Percentiles rank a stretch among this genome's conserved stretches.
Evolutionary conservation across 2,888 invertebrate species (phyloP).

Genomic region (Trachelus troglodyta): DNA sequence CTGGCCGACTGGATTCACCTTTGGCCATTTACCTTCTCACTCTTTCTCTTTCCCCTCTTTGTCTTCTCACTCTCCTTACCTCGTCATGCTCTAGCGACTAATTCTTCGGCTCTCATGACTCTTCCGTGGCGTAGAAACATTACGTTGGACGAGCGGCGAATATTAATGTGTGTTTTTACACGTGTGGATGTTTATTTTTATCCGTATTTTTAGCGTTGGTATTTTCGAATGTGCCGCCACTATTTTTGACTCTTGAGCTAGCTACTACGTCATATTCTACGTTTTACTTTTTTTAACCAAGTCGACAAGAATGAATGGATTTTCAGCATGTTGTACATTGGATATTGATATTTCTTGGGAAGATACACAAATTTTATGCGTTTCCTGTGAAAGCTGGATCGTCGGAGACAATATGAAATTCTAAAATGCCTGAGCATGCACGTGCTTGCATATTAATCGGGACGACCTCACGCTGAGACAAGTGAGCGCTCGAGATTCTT

Average conservation of each 20-base stretch:
- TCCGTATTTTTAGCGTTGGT: conserved; percentile 57
- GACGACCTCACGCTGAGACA: conserved; percentile 35
- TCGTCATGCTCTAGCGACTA: neutral
- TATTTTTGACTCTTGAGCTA: conserved; percentile 46
- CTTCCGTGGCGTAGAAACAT: conserved; percentile 29
- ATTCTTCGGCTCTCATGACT: neutral
- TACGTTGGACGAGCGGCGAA: conserved; percentile 40
- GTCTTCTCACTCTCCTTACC: neutral
- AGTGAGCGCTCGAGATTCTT: conserved; percentile 1
- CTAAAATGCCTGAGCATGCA: neutral
- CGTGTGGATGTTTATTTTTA: conserved; percentile 61
- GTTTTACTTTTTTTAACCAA: neutral
- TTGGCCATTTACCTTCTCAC: neutral
- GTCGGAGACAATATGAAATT: neutral
- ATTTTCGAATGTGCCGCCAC: conserved; percentile 58
- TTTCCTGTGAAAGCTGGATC: neutral
- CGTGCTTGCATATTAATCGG: conserved; percentile 4
- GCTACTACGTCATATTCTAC: neutral
- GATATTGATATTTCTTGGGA: neutral
- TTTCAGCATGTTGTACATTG: neutral
- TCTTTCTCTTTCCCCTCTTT: neutral
- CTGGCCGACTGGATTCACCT: neutral
- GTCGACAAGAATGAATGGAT: conserved; percentile 6
- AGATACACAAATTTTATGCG: neutral
- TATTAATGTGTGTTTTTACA: conserved; percentile 61